These are phyloP conservation scores for Coreoperca whiteheadi DNA, from an alignment of 2,113 vertebrate species.

Conservation along the genomic window DNA sequence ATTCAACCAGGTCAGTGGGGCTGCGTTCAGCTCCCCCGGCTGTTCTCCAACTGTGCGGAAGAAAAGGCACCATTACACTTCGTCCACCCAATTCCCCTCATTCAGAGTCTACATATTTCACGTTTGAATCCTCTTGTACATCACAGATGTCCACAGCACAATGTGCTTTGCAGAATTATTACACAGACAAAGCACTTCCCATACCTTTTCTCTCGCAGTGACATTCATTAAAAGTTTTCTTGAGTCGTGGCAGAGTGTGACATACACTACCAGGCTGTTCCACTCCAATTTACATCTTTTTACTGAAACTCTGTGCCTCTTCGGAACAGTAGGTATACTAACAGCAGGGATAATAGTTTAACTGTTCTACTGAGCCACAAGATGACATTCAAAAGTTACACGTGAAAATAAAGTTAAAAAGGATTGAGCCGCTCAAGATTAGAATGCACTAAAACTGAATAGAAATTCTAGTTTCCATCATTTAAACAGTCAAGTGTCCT, in stretches of 20 bases:
- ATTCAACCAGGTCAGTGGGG: conserved; percentile 64
- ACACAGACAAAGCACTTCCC: conserved; percentile 3
- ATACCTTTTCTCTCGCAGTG: conserved; percentile 24
- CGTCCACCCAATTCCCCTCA: conserved; percentile 20
- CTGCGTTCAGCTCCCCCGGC: conserved; percentile 55
- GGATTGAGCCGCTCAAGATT: neutral
- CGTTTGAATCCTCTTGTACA: conserved; percentile 28
- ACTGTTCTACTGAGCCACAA: conserved; percentile 1
- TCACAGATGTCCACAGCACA: conserved; percentile 14
- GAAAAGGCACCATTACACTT: conserved; percentile 49
- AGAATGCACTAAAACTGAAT: neutral
- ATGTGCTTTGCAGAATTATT: conserved; percentile 45
- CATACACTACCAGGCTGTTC: conserved; percentile 34
- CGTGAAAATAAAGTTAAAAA: conserved; percentile 23
- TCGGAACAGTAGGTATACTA: conserved; percentile 27
- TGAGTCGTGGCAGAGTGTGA: conserved; percentile 42
- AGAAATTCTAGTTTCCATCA: conserved; percentile 6
- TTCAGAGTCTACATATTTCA: conserved; percentile 37
- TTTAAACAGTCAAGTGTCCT: conserved; percentile 7
- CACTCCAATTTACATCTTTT: conserved; percentile 53
- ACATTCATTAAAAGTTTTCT: conserved; percentile 73
- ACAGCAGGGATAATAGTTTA: conserved; percentile 29
- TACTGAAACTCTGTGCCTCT: conserved; percentile 20
- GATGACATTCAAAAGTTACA: conserved; percentile 22
- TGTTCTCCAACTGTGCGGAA: conserved; percentile 52